phyloP scores from a whole-genome alignment of 1,140 invertebrate species.

The Leptoteleia sp. region DNA sequence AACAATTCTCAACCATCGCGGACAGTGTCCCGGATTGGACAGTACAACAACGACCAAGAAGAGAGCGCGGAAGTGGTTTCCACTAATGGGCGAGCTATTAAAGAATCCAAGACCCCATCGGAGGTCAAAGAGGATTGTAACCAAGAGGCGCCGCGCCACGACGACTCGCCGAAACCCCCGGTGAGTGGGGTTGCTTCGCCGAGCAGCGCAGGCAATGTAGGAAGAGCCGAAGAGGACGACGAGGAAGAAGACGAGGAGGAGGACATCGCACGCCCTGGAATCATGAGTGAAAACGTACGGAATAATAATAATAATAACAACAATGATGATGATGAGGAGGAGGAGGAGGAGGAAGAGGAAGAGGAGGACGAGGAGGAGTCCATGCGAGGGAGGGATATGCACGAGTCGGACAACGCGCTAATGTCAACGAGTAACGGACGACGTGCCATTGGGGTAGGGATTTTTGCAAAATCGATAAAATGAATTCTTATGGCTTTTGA shows the following conservation, averaged over 20 bases:
- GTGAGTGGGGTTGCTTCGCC: constrained; percentile 48
- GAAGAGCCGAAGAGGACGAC: constrained; percentile 58
- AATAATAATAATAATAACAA: constrained; percentile 48
- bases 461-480: constrained; percentile 24
- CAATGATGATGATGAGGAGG: constrained; percentile 69
- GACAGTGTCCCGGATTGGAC: constrained; percentile 70
- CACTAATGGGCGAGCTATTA: constrained; percentile 45
- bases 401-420: constrained; percentile 64
- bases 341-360: constrained; percentile 68
- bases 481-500: not conserved
- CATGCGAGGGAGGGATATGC: constrained; percentile 67
- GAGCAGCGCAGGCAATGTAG: constrained; percentile 61
- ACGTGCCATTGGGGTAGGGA: constrained; percentile 45
- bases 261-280: constrained; percentile 45
- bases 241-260: constrained; percentile 69
- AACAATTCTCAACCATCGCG: constrained; percentile 71
- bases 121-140: constrained; percentile 71
- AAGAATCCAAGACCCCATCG: constrained; percentile 46
- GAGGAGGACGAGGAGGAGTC: constrained; percentile 66
- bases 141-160: constrained; percentile 78
- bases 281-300: constrained; percentile 63
- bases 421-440: constrained; percentile 61
- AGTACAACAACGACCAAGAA: constrained; percentile 67
- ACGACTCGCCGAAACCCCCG: constrained; percentile 67
- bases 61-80: constrained; percentile 38